Percentiles rank a stretch among this genome's conserved stretches.
Evolutionary conservation across 2,797 vertebrate species (phyloP).

Genomic region (Labroides dimidiatus): DNA sequence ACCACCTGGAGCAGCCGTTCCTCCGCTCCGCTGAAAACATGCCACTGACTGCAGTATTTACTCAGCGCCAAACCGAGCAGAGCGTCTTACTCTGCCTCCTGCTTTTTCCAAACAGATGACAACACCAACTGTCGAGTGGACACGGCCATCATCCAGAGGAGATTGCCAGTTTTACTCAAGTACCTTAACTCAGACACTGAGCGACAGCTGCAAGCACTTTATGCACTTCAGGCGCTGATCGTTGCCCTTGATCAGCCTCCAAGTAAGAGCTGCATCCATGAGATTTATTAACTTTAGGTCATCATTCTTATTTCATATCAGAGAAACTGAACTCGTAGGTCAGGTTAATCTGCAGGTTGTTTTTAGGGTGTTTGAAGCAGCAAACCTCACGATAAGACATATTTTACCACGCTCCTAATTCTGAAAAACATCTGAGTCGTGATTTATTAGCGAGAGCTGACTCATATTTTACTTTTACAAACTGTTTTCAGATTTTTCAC

Average conservation of each 20-base stretch:
- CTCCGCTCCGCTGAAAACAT: background rate
- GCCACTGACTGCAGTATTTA: slow-evolving; percentile 35
- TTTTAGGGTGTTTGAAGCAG: no score
- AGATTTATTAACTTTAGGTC: background rate
- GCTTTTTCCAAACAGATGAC: slow-evolving; percentile 84
- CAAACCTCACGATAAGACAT: no score
- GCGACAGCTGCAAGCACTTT: slow-evolving; percentile 99
- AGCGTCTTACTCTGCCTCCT: slow-evolving; percentile 40
- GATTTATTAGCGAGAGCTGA: no score
- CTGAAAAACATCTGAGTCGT: no score
- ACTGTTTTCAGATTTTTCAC: background rate
- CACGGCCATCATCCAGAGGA: slow-evolving; percentile 94
- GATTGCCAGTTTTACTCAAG: slow-evolving; percentile 97
- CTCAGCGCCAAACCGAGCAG: background rate
- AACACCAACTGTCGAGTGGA: slow-evolving; percentile 94
- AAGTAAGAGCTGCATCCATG: slow-evolving; percentile 86
- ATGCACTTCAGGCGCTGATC: slow-evolving; percentile 98
- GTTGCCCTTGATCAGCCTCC: slow-evolving; percentile 98
- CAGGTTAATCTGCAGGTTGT: no score
- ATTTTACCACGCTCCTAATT: no score
- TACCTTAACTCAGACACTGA: slow-evolving; percentile 99
- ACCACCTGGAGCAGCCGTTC: slow-evolving; percentile 18
- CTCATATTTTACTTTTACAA: no score
- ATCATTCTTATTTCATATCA: background rate
- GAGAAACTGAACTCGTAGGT: background rate